Evolutionary conservation across 2,113 vertebrate species (phyloP).

Genomic region (Spizaetus ornatus): DNA sequence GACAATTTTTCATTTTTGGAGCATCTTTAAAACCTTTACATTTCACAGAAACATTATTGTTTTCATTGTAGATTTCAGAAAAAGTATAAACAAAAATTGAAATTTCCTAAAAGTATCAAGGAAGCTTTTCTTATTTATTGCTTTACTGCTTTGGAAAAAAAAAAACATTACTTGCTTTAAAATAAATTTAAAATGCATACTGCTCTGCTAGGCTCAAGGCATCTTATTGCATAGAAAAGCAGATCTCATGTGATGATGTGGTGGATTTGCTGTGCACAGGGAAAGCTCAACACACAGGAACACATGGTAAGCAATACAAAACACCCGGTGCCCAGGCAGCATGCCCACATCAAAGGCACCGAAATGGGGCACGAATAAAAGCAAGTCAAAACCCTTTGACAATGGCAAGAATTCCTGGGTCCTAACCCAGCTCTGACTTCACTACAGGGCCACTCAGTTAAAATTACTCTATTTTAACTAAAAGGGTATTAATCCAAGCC

Average conservation of each 20-base stretch:
- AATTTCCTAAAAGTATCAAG: neutral
- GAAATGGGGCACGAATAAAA: neutral
- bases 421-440: neutral
- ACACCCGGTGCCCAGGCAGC: neutral
- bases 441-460: neutral
- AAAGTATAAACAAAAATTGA: neutral
- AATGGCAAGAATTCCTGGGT: neutral
- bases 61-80: neutral
- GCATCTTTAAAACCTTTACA: neutral
- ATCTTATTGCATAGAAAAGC: neutral
- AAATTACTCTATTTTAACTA: neutral
- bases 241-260: neutral
- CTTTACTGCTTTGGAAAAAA: neutral
- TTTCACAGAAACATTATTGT: neutral
- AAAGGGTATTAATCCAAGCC: neutral
- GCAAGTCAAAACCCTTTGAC: neutral
- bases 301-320: neutral
- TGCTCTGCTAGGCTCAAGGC: neutral
- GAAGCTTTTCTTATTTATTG: neutral
- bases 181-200: neutral
- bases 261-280: neutral
- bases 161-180: neutral
- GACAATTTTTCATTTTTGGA: neutral
- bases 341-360: neutral
- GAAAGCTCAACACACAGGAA: accelerated